Evolutionary conservation across 1,140 invertebrate genomes (phyloP).

Genomic region (Eubasilissa regina): DNA sequence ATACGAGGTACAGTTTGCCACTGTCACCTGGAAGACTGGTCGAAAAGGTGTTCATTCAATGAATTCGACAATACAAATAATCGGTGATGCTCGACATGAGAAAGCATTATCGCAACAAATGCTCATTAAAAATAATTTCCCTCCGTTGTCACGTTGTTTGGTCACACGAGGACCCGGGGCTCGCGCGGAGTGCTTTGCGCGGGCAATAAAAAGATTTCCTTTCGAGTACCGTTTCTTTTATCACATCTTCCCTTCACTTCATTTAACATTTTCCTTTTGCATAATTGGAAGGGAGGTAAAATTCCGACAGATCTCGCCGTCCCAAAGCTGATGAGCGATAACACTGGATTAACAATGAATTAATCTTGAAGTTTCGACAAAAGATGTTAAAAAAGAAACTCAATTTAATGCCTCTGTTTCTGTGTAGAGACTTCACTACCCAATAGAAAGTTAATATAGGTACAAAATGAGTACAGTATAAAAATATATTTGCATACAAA

Average conservation of each 20-base stretch:
- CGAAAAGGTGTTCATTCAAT: no score
- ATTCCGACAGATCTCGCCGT: slow-evolving; percentile 12
- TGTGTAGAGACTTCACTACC: no score
- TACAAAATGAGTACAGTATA: no score
- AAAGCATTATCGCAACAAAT: slow-evolving; percentile 17
- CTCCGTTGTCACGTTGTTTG: neutral
- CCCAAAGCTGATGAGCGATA: slow-evolving; percentile 1
- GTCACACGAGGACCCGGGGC: neutral
- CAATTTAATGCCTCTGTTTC: no score
- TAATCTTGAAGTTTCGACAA: slow-evolving; percentile 27
- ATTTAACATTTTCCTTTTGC: slow-evolving; percentile 33
- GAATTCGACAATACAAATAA: no score
- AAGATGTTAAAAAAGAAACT: slow-evolving; percentile 14
- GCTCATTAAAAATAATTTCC: slow-evolving; percentile 17
- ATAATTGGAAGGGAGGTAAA: slow-evolving; percentile 29
- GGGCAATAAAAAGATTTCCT: slow-evolving; percentile 31
- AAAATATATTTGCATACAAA: no score
- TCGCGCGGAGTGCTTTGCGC: slow-evolving; percentile 3
- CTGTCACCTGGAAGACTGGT: no score
- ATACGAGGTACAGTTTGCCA: no score
- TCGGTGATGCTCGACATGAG: neutral
- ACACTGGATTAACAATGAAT: slow-evolving; percentile 31
- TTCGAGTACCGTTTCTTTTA: slow-evolving; percentile 26
- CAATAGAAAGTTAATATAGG: no score
- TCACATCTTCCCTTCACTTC: slow-evolving; percentile 23